phyloP scores from a whole-genome alignment of 2,113 vertebrate genomes.

The Aptenodytes forsteri region DNA sequence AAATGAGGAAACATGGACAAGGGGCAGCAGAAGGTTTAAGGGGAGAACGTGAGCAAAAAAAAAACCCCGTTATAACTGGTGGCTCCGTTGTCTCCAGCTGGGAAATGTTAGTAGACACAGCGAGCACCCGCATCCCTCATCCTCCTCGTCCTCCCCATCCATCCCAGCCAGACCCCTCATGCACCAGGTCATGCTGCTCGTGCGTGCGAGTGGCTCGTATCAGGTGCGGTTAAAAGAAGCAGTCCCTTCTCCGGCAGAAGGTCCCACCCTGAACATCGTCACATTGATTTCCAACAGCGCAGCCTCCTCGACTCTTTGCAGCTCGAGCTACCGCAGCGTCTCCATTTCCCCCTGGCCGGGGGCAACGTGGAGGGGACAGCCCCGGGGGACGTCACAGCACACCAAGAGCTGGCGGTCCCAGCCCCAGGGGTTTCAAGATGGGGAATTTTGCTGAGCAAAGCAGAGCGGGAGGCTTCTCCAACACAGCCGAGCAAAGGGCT shows the following conservation, averaged over 20 bases:
- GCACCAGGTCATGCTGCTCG: rapidly evolving
- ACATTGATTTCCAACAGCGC: not conserved
- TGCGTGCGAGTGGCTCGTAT: rapidly evolving
- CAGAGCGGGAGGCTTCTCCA: not conserved
- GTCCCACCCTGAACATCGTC: not conserved
- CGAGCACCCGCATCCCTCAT: not conserved
- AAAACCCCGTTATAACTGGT: rapidly evolving
- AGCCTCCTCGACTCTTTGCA: not conserved
- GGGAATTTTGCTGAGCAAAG: not conserved
- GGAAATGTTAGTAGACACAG: not conserved
- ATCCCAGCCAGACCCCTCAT: not conserved
- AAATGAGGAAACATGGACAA: not conserved
- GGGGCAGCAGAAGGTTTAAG: not conserved
- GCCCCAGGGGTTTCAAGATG: not conserved
- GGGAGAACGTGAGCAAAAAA: not conserved
- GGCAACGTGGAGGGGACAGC: not conserved
- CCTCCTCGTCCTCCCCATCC: not conserved
- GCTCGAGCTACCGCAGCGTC: not conserved
- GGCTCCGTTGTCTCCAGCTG: not conserved
- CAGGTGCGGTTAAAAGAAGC: not conserved
- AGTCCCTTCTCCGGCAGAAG: not conserved
- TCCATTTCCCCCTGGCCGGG: not conserved
- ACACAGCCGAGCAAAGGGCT: not conserved
- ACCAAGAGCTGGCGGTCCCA: not conserved
- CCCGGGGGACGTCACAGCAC: not conserved